Evolutionary conservation across 2,888 invertebrate genomes (phyloP).

Genomic region (Zygothrica quintamaculata): DNA sequence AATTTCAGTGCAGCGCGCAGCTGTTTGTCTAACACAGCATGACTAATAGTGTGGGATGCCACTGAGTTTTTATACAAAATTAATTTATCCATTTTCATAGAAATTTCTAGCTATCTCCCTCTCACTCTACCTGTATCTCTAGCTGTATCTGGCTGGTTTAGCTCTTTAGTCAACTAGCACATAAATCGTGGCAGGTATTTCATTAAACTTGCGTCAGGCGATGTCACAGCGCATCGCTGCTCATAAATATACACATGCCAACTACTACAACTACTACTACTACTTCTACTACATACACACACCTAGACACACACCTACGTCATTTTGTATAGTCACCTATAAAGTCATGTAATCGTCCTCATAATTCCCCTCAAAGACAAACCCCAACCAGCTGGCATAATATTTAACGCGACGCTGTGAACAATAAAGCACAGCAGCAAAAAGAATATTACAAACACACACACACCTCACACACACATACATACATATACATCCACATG

Average conservation of each 20-base stretch:
- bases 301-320: conserved; percentile 23
- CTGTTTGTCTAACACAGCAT: conserved; percentile 4
- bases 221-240: conserved; percentile 56
- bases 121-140: conserved; percentile 20
- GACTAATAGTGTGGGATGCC: conserved; percentile 27
- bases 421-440: conserved; percentile 69
- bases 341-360: conserved; percentile 79
- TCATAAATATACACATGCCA: conserved; percentile 63
- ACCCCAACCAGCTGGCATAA: conserved; percentile 67
- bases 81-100: conserved; percentile 28
- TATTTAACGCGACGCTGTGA: conserved; percentile 74
- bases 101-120: conserved; percentile 13
- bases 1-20: too few relatives aligned
- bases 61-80: conserved; percentile 42
- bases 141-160: too few relatives aligned
- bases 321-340: conserved; percentile 56
- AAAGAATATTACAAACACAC: conserved; percentile 47
- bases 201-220: conserved; percentile 71
- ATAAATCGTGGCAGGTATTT: conserved; percentile 78
- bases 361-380: conserved; percentile 73
- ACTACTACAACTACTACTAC: conserved; percentile 15
- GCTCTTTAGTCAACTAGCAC: conserved; percentile 61
- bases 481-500: conserved; percentile 7
- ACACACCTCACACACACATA: conserved; percentile 18
- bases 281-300: conserved; percentile 9